phyloP scores from a whole-genome alignment of 1,140 invertebrate genomes.

The Neodiprion virginianus region DNA sequence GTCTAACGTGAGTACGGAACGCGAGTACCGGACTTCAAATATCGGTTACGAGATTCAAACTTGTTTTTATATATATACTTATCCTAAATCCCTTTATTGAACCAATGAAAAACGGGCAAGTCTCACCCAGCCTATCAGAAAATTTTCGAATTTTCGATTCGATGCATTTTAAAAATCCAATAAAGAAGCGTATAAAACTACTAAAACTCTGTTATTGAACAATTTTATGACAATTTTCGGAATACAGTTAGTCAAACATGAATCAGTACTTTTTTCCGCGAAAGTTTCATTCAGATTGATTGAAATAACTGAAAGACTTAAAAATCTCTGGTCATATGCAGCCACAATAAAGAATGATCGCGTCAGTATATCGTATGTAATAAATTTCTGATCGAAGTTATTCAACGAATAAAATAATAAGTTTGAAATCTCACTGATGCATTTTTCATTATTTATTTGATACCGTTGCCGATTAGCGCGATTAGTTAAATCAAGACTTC shows the following conservation, averaged over 20 bases:
- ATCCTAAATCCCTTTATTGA: not conserved
- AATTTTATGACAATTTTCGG: conserved; percentile 28
- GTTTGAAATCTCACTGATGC: too few species aligned
- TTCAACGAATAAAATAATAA: too few species aligned
- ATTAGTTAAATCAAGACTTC: too few species aligned
- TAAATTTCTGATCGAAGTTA: conserved; percentile 5
- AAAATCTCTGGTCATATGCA: conserved; percentile 21
- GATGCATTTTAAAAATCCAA: conserved; percentile 57
- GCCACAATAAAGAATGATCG: conserved; percentile 4
- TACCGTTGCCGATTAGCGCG: too few species aligned
- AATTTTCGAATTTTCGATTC: conserved; percentile 52
- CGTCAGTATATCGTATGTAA: conserved; percentile 19
- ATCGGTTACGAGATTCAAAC: not conserved
- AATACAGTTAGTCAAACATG: not conserved
- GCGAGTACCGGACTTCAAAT: not conserved
- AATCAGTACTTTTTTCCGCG: too few species aligned
- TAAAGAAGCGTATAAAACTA: conserved; percentile 67
- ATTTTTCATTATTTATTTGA: too few species aligned
- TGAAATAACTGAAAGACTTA: conserved; percentile 10
- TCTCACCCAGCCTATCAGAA: not conserved
- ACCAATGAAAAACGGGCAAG: not conserved
- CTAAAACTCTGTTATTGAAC: conserved; percentile 57
- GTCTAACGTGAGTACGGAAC: too few species aligned
- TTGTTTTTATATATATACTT: not conserved
- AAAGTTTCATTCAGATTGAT: not conserved